Conservation (phyloP, 2,888 invertebrate genomes). For the Taphrorychus bicolor region DNA sequence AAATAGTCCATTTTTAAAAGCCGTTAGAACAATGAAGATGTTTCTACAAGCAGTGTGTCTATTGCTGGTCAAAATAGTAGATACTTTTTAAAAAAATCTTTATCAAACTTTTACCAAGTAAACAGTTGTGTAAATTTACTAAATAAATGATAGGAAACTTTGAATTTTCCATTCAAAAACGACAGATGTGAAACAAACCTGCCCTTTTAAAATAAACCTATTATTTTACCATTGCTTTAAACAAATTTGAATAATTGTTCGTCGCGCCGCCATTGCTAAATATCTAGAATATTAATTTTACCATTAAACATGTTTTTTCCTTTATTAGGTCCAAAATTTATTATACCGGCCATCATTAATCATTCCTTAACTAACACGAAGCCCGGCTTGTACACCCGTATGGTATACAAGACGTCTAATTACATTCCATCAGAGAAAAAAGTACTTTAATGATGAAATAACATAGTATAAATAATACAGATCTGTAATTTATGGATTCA, state of each 20-base stretch:
- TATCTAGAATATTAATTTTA: background rate
- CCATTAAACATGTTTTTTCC: background rate
- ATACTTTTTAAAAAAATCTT: too few species aligned
- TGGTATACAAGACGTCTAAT: background rate
- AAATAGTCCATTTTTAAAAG: too few species aligned
- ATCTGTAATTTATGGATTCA: too few species aligned
- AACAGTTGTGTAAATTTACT: too few species aligned
- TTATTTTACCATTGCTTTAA: too few species aligned
- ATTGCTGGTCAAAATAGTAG: too few species aligned
- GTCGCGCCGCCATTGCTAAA: background rate
- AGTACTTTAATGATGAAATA: slow-evolving; percentile 11
- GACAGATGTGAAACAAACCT: background rate
- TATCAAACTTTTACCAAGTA: too few species aligned
- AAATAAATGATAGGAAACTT: too few species aligned
- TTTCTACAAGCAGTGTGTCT: too few species aligned
- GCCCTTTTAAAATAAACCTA: background rate
- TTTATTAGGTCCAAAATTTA: background rate
- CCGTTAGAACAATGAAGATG: too few species aligned
- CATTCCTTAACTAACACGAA: background rate
- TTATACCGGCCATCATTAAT: background rate
- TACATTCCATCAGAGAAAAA: slow-evolving; percentile 10
- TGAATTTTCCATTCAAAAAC: too few species aligned
- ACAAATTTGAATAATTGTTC: background rate
- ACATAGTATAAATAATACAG: slow-evolving; percentile 3
- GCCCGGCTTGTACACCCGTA: background rate